Evolutionary conservation across 2,797 vertebrate species (phyloP), one percentile per base, ranked within the genome.

Genomic region (Coregonus suidteri): DNA sequence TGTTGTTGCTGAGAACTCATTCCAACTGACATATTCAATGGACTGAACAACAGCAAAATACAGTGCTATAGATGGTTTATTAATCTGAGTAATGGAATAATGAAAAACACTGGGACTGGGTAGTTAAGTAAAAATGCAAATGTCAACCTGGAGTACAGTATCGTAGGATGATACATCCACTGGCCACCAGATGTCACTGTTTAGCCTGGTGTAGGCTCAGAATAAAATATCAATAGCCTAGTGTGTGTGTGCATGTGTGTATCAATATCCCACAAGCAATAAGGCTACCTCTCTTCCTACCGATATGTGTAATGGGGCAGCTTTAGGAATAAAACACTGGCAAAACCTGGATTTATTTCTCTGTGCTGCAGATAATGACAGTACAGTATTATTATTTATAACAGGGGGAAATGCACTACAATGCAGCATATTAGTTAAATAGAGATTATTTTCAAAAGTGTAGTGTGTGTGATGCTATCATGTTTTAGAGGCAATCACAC

Each of bases 171-270:
- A 77, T 83, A 72, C 66, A 68, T 31, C 41, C n/a, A 59, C 52
- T 16, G 20, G 34, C 83, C 86, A 86, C 77, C 70, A 81, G 86
- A 73, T 69, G 78, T 51, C 83, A 73, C 77, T 82, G 72, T 85
- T 82, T 41, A 70, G 68, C 4, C 16, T 70, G 68, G 37, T 51
- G 37, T 15, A 69, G 67, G 7, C 9, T 47, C 18, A 25, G 62
- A 34, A 11, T 74, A 62, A 34, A 6, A 74, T 59, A 41, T 51
- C 5, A 3, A 47, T 3, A 3, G 41, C 2, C 7, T 9, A 6
- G 7, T 41, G 41, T 41, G 41, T 41, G 41, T 41, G 41, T 37
- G 35, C 6, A 6, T 37, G 37, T 37, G 37, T 37, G 37, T 47
- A 1, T 47, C 41, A 47, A 13, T 13, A 13, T 47, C 41, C 11